Conservation (phyloP, 2,113 vertebrate species). For the Sapayoa aenigma region DNA sequence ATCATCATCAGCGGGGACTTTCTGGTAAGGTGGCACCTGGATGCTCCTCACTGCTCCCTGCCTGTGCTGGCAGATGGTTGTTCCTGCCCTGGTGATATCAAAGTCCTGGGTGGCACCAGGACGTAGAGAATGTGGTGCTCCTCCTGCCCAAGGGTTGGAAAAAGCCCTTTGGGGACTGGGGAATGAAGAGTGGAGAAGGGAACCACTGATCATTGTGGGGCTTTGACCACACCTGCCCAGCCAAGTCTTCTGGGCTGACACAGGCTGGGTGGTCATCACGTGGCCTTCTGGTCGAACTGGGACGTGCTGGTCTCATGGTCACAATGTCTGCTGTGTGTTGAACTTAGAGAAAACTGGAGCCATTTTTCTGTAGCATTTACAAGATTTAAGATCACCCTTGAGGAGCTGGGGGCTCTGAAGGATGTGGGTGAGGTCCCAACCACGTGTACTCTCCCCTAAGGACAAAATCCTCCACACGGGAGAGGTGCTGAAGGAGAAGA, state of each 20-base stretch:
- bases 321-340: fast-evolving
- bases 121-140: fast-evolving
- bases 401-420: background rate
- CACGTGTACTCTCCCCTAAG: background rate
- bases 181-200: background rate
- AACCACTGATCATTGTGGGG: background rate
- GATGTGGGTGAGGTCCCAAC: background rate
- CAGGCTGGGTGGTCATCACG: background rate
- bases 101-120: background rate
- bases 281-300: background rate
- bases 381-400: background rate
- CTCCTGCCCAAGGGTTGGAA: background rate
- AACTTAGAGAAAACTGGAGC: background rate
- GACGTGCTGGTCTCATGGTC: background rate
- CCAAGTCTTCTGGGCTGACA: background rate
- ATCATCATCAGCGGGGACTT: slow-evolving; percentile 85
- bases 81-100: background rate
- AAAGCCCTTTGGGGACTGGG: background rate
- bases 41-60: background rate
- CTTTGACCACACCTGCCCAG: background rate
- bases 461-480: slow-evolving; percentile 58
- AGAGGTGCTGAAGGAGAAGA: slow-evolving; percentile 15
- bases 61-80: background rate
- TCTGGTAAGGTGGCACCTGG: slow-evolving; percentile 77
- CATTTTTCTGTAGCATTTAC: background rate